Conservation (phyloP, 2,888 invertebrate genomes). For the Atherix ibis region DNA sequence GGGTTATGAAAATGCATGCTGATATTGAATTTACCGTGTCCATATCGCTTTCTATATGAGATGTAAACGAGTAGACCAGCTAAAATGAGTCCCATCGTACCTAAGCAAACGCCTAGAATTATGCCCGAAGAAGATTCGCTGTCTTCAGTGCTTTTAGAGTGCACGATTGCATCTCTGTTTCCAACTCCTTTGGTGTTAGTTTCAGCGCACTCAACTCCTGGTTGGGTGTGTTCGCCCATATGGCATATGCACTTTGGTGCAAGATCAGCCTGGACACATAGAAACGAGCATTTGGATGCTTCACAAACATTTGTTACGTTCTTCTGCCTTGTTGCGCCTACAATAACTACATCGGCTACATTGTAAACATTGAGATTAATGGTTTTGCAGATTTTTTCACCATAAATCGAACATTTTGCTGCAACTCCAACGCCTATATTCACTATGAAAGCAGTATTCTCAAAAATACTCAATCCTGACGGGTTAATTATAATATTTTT, state of each 20-base stretch:
- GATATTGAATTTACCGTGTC: constrained; percentile 32
- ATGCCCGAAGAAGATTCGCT: constrained; percentile 2
- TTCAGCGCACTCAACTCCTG: constrained; percentile 23
- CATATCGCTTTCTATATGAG: constrained; percentile 32
- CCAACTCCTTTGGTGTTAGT: constrained; percentile 5
- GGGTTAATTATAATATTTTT: constrained; percentile 39
- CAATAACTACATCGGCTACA: constrained; percentile 36
- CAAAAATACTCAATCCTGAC: constrained; percentile 51
- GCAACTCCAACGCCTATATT: constrained; percentile 39
- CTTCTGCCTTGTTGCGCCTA: constrained; percentile 41
- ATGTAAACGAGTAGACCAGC: constrained; percentile 19
- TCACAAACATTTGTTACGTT: constrained; percentile 35
- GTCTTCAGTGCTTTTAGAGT: not conserved
- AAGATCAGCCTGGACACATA: constrained; percentile 42
- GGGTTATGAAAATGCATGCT: constrained; percentile 34
- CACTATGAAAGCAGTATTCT: constrained; percentile 61
- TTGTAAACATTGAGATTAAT: constrained; percentile 34
- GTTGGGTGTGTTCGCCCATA: constrained; percentile 30
- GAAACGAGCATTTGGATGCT: constrained; percentile 38
- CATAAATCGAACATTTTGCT: constrained; percentile 43
- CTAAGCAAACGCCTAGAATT: constrained; percentile 11
- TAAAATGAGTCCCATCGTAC: constrained; percentile 12
- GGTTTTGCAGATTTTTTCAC: constrained; percentile 33
- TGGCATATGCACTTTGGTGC: constrained; percentile 40
- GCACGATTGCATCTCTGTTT: constrained; percentile 1